Evolutionary conservation across 1,140 invertebrate species (phyloP).

Genomic region (Pararge aegeria): DNA sequence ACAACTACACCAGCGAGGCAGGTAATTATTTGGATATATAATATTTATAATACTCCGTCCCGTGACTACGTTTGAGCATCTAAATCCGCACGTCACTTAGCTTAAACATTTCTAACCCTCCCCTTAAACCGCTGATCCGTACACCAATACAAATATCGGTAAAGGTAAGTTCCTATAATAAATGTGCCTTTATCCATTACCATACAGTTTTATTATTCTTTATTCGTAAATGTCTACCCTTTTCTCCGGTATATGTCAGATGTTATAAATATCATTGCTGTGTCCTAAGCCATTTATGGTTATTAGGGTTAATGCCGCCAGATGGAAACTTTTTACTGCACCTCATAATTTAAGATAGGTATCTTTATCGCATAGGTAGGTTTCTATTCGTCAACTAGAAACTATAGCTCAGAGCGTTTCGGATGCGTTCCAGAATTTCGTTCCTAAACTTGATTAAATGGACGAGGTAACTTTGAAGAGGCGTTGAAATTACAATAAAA

Average conservation of each 20-base stretch:
- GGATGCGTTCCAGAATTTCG: no score
- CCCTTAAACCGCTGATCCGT: background rate
- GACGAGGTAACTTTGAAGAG: no score
- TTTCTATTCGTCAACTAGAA: no score
- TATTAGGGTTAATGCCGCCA: background rate
- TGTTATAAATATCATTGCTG: background rate
- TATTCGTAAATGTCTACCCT: conserved; percentile 5
- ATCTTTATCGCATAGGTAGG: background rate
- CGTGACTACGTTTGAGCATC: no score
- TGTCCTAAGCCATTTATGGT: background rate
- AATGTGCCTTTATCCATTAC: conserved; percentile 4
- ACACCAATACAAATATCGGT: background rate
- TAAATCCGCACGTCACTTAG: no score
- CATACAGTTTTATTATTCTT: conserved; percentile 5
- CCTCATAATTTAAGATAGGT: background rate
- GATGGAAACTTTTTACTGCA: background rate
- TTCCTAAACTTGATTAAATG: no score
- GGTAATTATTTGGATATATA: no score
- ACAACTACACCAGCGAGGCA: no score
- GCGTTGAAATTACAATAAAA: no score
- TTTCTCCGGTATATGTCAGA: conserved; percentile 3
- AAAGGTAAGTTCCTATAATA: conserved; percentile 4
- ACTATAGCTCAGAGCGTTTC: no score
- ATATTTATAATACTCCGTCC: no score
- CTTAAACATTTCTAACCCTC: background rate